Evolutionary conservation across 2,113 vertebrate species (phyloP).

Genomic region (Malaclemys terrapin): DNA sequence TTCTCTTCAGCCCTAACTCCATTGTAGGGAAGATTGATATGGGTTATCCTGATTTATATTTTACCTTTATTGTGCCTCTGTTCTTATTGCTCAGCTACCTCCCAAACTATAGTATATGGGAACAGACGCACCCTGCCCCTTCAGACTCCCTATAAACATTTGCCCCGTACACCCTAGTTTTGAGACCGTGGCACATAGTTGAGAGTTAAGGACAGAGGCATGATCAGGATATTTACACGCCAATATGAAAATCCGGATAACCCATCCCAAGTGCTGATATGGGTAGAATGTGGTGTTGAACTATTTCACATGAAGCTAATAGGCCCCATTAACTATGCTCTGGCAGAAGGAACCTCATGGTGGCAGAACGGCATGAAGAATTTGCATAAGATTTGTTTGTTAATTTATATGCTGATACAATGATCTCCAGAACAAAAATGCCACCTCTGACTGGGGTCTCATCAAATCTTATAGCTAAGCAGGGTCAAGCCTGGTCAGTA

Average conservation of each 20-base stretch:
- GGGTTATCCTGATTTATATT: not conserved
- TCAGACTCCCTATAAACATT: not conserved
- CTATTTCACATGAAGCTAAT: not conserved
- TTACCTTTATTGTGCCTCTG: not conserved
- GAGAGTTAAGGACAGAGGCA: not conserved
- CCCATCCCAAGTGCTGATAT: not conserved
- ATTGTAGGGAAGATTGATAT: constrained; percentile 55
- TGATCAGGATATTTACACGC: not conserved
- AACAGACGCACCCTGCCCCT: not conserved
- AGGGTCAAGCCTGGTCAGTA: not conserved
- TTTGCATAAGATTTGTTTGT: not conserved
- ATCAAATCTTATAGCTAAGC: not conserved
- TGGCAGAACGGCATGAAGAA: not conserved
- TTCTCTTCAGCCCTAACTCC: constrained; percentile 51
- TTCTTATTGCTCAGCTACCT: not conserved
- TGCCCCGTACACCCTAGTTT: not conserved
- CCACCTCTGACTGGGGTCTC: not conserved
- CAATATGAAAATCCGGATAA: not conserved
- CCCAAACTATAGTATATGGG: not conserved
- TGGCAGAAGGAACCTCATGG: not conserved
- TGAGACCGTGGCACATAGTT: fast-evolving
- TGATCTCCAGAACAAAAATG: not conserved
- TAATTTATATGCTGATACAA: not conserved
- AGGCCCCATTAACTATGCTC: not conserved
- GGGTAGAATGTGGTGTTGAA: not conserved